Evolutionary conservation across 2,888 invertebrate species (phyloP), one percentile per base, ranked within the genome.

Genomic region (Camponotus fellah): DNA sequence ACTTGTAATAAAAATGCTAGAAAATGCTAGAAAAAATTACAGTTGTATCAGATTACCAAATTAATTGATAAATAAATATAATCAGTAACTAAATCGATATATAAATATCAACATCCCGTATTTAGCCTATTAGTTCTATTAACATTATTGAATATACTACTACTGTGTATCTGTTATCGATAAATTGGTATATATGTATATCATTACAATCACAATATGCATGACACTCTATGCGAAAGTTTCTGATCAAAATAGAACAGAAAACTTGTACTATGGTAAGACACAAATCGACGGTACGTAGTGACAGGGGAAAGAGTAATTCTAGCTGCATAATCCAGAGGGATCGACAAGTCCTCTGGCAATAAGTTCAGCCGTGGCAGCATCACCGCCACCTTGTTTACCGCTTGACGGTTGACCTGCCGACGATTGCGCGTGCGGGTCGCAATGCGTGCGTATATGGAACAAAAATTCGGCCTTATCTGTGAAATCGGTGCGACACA

Each of bases 381-480:
- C 92, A 84, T 95, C 94, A 37, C 91, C 88, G 43, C 91, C 88
- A 10, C 89, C 89, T 79, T 93, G 94, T 83, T 95, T 94, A 8
- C 91, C 89, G 32, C 88, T 86, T 49, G 92, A 88, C 62, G 91
- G 92, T 9, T 92, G 92, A 0, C 92, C 84, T 12, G 92, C 88
- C 12, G 69, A 90, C 64, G 90, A 90, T 69, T 92, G 92, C 21
- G 92, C 89, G 21, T 94, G 93, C 8, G 93, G 91, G 74, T 96
- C 96, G 88, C 97, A 96, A 91, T 97, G 97, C 32, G 96, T 96
- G 88, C 97, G 95, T 21, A 97, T 96, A 92, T 97, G 97, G 94
- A 97, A 96, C 96, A 97, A 96, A 92, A 97, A 96, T 92, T 97
- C 97, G 0, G 97, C 96, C 93, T 97, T 96, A 21, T 96, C 96